Percentiles rank a stretch among this genome's conserved stretches.
phyloP scores from a whole-genome alignment of 2,797 vertebrate genomes.

The Microctenopoma lineatum region DNA sequence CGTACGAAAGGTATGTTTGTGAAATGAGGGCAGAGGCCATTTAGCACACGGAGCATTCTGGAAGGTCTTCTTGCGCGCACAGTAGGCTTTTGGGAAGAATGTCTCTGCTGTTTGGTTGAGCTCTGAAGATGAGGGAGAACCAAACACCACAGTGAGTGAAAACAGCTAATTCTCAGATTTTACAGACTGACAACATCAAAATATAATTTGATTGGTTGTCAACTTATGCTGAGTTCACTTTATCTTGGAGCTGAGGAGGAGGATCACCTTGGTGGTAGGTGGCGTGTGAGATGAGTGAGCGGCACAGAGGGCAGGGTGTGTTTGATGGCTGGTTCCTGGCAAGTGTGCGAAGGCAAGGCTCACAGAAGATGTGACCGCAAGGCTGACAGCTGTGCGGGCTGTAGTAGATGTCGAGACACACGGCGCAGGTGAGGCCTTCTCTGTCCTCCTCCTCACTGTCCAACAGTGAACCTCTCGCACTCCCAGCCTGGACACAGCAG shows the following conservation, averaged over 20 bases:
- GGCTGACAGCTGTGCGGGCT: constrained; percentile 92
- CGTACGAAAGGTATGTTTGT: constrained; percentile 48
- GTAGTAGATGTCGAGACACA: constrained; percentile 93
- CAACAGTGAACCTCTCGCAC: constrained; percentile 67
- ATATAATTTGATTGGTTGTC: too few relatives aligned
- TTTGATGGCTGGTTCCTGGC: constrained; percentile 87
- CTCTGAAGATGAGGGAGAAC: constrained; percentile 63
- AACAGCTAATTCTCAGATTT: not conserved
- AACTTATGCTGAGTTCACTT: too few relatives aligned
- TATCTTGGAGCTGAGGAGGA: not conserved
- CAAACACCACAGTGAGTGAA: not conserved
- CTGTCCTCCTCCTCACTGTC: constrained; percentile 86
- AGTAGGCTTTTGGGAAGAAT: constrained; percentile 75
- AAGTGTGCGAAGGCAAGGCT: constrained; percentile 91
- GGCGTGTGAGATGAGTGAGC: constrained; percentile 87
- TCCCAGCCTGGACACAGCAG: constrained; percentile 60
- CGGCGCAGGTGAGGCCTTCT: constrained; percentile 89
- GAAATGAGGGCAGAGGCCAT: constrained; percentile 79
- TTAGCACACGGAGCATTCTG: constrained; percentile 69
- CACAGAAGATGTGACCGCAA: constrained; percentile 93
- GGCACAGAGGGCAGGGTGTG: constrained; percentile 92
- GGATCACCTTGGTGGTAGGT: constrained; percentile 87
- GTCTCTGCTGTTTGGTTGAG: constrained; percentile 70
- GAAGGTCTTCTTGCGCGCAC: constrained; percentile 71
- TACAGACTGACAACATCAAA: not conserved